Conservation (phyloP, 2,888 invertebrate species). For the Masnerella sp. region DNA sequence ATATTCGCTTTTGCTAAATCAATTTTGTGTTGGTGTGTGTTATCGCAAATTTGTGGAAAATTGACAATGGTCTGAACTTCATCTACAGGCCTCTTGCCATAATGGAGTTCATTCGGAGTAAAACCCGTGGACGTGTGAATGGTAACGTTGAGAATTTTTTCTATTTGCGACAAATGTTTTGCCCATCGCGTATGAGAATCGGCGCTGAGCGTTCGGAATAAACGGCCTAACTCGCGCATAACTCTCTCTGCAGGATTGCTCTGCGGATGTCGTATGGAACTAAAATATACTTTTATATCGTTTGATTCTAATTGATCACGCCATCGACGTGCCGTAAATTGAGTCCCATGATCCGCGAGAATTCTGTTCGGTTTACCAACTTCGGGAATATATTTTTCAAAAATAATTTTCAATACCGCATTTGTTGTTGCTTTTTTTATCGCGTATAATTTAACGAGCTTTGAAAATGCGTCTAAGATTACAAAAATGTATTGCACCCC, state of each 20-base stretch:
- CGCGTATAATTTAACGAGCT: not conserved
- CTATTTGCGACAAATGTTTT: conserved; percentile 36
- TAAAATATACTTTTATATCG: conserved; percentile 3
- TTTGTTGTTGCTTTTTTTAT: conserved; percentile 2
- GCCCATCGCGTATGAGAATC: conserved; percentile 51
- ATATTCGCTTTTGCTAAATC: not conserved
- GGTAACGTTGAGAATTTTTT: conserved; percentile 42
- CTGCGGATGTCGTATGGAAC: conserved; percentile 57
- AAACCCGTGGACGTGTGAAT: conserved; percentile 42
- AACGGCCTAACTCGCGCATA: conserved; percentile 53
- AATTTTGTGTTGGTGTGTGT: not conserved
- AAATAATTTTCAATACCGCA: not conserved
- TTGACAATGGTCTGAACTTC: conserved; percentile 21
- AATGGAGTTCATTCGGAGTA: conserved; percentile 47
- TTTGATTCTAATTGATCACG: not conserved
- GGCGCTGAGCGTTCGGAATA: conserved; percentile 47
- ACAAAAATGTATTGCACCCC: conserved; percentile 21
- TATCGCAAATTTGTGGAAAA: not conserved
- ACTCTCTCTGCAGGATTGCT: conserved; percentile 57
- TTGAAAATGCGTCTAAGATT: conserved; percentile 6
- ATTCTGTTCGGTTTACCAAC: not conserved
- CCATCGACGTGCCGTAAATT: conserved; percentile 6
- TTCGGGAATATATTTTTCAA: conserved; percentile 4
- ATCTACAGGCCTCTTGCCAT: conserved; percentile 28
- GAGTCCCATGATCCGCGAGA: conserved; percentile 4